phyloP scores from a whole-genome alignment of 2,888 invertebrate species.

The Saturnia japonica region DNA sequence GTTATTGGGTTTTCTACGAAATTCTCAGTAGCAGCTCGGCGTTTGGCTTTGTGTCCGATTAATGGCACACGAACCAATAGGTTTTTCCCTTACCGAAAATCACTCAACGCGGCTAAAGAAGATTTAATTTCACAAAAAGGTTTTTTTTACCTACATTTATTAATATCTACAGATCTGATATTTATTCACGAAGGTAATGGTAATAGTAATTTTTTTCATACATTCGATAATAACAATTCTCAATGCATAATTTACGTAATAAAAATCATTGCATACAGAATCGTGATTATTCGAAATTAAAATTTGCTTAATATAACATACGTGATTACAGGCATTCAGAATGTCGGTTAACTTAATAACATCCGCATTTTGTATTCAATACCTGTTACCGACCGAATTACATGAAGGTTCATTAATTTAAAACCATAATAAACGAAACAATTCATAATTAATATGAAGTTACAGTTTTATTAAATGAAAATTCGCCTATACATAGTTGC shows the following conservation, averaged over 20 bases:
- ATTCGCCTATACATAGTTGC: not conserved
- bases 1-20: too few species aligned
- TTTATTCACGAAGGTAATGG: not conserved
- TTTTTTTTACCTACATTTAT: not conserved
- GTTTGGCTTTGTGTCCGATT: too few species aligned
- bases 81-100: too few species aligned
- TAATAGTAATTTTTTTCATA: not conserved
- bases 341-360: constrained; percentile 9
- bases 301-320: constrained; percentile 9
- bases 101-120: too few species aligned
- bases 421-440: constrained; percentile 22
- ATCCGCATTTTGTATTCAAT: constrained; percentile 20
- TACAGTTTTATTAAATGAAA: constrained; percentile 17
- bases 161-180: not conserved
- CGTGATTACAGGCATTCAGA: constrained; percentile 7
- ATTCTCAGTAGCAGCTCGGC: too few species aligned
- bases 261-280: not conserved
- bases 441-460: constrained; percentile 26
- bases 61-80: too few species aligned
- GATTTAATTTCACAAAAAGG: too few species aligned
- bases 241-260: not conserved
- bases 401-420: constrained; percentile 33
- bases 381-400: constrained; percentile 24
- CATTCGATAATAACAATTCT: not conserved
- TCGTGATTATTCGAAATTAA: constrained; percentile 9